Conservation (phyloP, 2,888 invertebrate species). For the Criorhina ranunculi region DNA sequence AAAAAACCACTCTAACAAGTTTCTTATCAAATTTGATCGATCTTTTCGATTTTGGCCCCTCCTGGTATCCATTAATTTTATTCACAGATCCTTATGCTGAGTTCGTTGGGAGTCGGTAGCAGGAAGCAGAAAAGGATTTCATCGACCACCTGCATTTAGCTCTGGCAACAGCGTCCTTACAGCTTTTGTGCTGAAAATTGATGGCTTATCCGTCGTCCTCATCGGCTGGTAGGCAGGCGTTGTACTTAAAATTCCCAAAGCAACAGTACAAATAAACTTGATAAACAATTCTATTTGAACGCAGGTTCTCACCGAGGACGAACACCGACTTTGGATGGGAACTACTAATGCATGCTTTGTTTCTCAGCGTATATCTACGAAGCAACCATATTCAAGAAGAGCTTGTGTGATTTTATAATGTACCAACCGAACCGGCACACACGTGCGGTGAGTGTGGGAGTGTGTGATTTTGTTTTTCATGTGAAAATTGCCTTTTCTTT, state of each 20-base stretch:
- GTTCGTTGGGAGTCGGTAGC: neutral
- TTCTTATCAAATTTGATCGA: constrained; percentile 75
- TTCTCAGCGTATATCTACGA: constrained; percentile 21
- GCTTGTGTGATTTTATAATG: constrained; percentile 40
- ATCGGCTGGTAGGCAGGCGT: constrained; percentile 12
- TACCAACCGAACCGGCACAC: neutral
- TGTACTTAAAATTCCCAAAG: constrained; percentile 68
- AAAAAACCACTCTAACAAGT: constrained; percentile 76
- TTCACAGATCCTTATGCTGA: constrained; percentile 69
- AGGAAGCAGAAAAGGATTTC: constrained; percentile 39
- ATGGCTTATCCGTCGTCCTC: constrained; percentile 55
- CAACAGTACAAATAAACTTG: constrained; percentile 59
- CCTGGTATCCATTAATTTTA: constrained; percentile 71
- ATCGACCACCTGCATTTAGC: constrained; percentile 6
- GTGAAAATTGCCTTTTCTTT: constrained; percentile 23
- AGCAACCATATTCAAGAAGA: neutral
- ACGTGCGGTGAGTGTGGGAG: neutral
- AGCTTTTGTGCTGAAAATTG: constrained; percentile 44
- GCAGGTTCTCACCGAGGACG: neutral
- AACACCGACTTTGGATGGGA: neutral
- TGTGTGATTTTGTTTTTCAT: neutral
- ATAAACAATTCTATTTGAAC: constrained; percentile 68
- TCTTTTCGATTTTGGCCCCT: constrained; percentile 60
- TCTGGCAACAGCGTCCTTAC: constrained; percentile 20
- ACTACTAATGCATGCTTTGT: constrained; percentile 26